Conservation (phyloP, 2,113 vertebrate species). For the Neodon shergylaensis region DNA sequence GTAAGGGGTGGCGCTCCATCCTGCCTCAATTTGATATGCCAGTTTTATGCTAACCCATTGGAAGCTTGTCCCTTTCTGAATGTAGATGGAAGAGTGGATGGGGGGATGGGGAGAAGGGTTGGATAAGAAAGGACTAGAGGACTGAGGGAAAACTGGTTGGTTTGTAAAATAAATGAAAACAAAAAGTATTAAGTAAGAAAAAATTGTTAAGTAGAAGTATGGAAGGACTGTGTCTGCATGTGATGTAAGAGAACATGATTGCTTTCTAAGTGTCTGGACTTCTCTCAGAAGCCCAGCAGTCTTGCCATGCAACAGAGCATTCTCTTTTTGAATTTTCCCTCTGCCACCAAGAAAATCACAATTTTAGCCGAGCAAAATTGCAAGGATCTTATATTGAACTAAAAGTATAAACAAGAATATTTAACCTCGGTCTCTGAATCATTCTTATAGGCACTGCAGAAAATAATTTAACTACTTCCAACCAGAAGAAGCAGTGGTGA, state of each 20-base stretch:
- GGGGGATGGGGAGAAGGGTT: too few relatives aligned
- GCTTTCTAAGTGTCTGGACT: neutral
- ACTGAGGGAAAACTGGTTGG: too few relatives aligned
- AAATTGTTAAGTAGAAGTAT: neutral
- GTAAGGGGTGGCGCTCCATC: too few relatives aligned
- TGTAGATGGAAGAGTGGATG: too few relatives aligned
- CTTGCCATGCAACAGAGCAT: neutral
- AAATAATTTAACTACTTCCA: neutral
- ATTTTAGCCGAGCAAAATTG: neutral
- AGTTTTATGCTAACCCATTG: too few relatives aligned
- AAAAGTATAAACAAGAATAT: neutral
- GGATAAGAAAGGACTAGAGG: too few relatives aligned
- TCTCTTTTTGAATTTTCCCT: neutral
- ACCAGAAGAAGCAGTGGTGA: neutral
- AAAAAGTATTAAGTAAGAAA: too few relatives aligned
- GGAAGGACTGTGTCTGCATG: neutral
- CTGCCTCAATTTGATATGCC: too few relatives aligned
- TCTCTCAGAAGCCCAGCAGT: neutral
- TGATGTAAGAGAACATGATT: neutral
- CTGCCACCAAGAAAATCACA: neutral
- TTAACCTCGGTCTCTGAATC: neutral
- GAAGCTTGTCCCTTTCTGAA: too few relatives aligned
- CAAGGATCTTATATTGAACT: neutral
- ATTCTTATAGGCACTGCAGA: neutral
- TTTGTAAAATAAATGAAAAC: too few relatives aligned